A percentile compares a stretch with the other conserved stretches of the same genome.
phyloP scores from a whole-genome alignment of 2,888 invertebrate species.

The Apamea sordens region DNA sequence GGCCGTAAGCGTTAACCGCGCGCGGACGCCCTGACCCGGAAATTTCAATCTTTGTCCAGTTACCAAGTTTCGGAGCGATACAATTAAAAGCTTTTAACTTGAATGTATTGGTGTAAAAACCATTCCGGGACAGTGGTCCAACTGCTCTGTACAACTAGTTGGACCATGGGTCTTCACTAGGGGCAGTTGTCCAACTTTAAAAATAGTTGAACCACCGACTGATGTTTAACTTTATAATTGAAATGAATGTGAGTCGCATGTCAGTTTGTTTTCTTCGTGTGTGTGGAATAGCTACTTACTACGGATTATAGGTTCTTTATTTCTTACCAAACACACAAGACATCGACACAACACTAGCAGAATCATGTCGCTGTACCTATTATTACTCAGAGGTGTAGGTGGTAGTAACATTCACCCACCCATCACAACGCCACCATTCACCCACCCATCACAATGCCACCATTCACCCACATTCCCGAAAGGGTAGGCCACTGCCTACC shows the following conservation, averaged over 20 bases:
- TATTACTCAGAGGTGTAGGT: neutral
- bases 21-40: conserved; percentile 50
- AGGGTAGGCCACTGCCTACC: neutral
- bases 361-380: neutral
- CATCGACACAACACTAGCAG: neutral
- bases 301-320: neutral
- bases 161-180: too few relatives aligned
- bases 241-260: neutral
- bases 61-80: conserved; percentile 41
- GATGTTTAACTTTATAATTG: neutral
- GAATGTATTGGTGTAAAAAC: conserved; percentile 7
- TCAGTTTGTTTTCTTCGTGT: neutral
- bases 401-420: neutral
- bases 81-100: conserved; percentile 50
- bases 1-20: conserved; percentile 52
- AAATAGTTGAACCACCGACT: too few relatives aligned
- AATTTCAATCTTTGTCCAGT: conserved; percentile 61
- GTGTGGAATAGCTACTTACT: neutral
- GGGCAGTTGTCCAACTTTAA: too few relatives aligned
- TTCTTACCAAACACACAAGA: neutral
- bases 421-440: neutral
- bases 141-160: too few relatives aligned
- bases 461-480: neutral
- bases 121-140: too few relatives aligned
- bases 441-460: neutral